phyloP scores from a whole-genome alignment of 2,113 vertebrate genomes.

The pig (Sus scrofa) region T2T-Sscrofa CM000817.6:87797001-87797500 shows the following conservation, averaged over 20 bases:
- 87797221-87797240: neutral
- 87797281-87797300: slow-evolving; percentile 61
- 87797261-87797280: neutral
- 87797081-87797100: neutral
- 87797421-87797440: no score
- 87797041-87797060: neutral
- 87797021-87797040: neutral
- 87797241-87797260: neutral
- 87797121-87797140: neutral
- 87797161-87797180: slow-evolving; percentile 7
- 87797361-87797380: slow-evolving; percentile 37
- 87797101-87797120: neutral
- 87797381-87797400: no score
- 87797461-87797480: no score
- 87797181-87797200: neutral
- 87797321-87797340: neutral
- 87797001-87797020: neutral
- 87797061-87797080: neutral
- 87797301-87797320: neutral
- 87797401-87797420: no score
- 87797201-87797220: neutral
- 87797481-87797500: no score
- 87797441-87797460: no score
- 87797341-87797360: neutral
- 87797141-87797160: neutral